Evolutionary conservation across 2,113 vertebrate species (phyloP).

Genomic region (Microtus richardsoni): DNA sequence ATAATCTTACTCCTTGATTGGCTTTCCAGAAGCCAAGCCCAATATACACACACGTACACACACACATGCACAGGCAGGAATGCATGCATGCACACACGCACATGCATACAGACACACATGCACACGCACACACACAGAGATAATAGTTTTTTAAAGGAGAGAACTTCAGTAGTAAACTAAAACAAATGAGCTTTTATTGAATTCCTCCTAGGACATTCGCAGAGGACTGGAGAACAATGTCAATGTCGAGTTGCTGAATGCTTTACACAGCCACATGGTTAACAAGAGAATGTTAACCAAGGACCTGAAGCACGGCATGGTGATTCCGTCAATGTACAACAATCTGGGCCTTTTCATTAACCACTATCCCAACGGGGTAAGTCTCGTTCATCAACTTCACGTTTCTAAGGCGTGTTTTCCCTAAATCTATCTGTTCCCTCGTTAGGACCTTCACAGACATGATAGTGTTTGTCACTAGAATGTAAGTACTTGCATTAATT

Average conservation of each 20-base stretch:
- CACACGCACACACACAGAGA: not conserved
- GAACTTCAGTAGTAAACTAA: not conserved
- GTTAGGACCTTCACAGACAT: not conserved
- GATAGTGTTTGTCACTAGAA: not conserved
- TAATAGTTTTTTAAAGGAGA: not conserved
- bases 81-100: too few species aligned
- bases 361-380: slow-evolving; percentile 97
- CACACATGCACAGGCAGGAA: too few species aligned
- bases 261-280: slow-evolving; percentile 97
- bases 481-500: not conserved
- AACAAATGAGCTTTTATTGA: not conserved
- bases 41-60: not conserved
- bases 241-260: slow-evolving; percentile 96
- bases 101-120: too few species aligned
- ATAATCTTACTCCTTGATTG: not conserved
- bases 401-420: not conserved
- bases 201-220: slow-evolving; percentile 87
- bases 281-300: slow-evolving; percentile 96
- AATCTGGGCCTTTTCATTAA: slow-evolving; percentile 93
- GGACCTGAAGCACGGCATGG: slow-evolving; percentile 95
- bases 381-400: slow-evolving; percentile 67
- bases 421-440: not conserved
- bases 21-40: not conserved
- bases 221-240: slow-evolving; percentile 94
- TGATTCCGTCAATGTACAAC: slow-evolving; percentile 94